A percentile compares a stretch with the other conserved stretches of the same genome.
phyloP scores from a whole-genome alignment of 2,797 vertebrate genomes.

The Poeciliopsis turneri region DNA sequence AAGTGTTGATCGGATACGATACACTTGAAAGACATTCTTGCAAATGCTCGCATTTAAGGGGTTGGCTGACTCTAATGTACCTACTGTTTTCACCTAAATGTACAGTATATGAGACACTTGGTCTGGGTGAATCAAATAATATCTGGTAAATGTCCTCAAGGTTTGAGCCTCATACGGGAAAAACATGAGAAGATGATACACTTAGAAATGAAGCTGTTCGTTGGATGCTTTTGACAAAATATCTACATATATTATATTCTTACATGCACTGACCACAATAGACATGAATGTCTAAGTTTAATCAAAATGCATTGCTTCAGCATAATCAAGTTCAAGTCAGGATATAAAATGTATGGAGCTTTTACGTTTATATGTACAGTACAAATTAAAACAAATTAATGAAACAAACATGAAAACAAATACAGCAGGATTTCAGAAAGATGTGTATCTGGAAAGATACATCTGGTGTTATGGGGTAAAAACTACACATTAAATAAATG shows the following conservation, averaged over 20 bases:
- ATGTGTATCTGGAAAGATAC: neutral
- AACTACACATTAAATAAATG: neutral
- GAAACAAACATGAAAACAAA: neutral
- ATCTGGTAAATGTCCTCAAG: neutral
- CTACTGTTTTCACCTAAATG: slow-evolving; percentile 52
- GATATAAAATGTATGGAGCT: neutral
- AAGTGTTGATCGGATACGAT: slow-evolving; percentile 68
- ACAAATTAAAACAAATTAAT: neutral
- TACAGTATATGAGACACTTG: slow-evolving; percentile 44
- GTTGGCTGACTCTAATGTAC: slow-evolving; percentile 49
- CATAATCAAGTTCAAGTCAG: neutral
- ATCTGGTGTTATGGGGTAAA: neutral
- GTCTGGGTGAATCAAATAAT: neutral
- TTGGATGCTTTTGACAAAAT: neutral
- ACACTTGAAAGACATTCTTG: slow-evolving; percentile 69
- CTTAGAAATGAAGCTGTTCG: neutral
- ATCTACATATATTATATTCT: neutral
- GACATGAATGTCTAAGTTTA: neutral
- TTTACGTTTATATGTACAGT: neutral
- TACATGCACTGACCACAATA: neutral
- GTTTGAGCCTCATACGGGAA: neutral
- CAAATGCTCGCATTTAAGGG: slow-evolving; percentile 55
- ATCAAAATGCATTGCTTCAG: neutral
- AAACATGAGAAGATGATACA: neutral
- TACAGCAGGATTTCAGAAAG: neutral